Percentiles rank a stretch among this genome's conserved stretches.
These are phyloP conservation scores for Coelopa pilipes DNA, from an alignment of 2,888 invertebrate species.

Conservation along the genomic window DNA sequence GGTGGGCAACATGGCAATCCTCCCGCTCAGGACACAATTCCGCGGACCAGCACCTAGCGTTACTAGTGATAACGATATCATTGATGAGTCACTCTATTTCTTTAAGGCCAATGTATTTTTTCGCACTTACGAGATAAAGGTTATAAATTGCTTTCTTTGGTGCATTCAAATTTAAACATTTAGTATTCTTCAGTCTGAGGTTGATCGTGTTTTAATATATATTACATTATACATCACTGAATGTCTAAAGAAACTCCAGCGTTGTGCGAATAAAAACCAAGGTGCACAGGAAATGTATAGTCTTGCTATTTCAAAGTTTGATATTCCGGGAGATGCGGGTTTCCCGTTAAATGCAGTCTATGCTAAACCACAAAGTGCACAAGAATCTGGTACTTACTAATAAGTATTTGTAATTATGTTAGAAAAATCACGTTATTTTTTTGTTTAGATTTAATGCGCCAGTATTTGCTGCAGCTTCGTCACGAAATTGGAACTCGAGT, in stretches of 20 bases:
- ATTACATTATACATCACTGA: conserved; percentile 97
- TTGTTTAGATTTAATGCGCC: conserved; percentile 83
- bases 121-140: conserved; percentile 98
- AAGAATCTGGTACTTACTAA: conserved; percentile 78
- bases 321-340: conserved; percentile 94
- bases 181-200: conserved; percentile 79
- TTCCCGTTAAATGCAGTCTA: conserved; percentile 97
- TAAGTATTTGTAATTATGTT: conserved; percentile 12
- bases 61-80: conserved; percentile 85
- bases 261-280: conserved; percentile 88
- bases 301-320: conserved; percentile 92
- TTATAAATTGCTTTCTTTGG: conserved; percentile 59
- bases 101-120: conserved; percentile 99
- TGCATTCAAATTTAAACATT: background rate
- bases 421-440: conserved; percentile 48
- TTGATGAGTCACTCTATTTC: conserved; percentile 96
- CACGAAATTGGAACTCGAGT: conserved; percentile 95
- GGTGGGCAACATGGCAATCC: conserved; percentile 91
- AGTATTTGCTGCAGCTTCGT: conserved; percentile 92
- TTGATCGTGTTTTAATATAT: conserved; percentile 96
- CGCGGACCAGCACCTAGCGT: conserved; percentile 90
- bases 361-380: conserved; percentile 80
- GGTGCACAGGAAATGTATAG: conserved; percentile 97
- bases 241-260: conserved; percentile 93
- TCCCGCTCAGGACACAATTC: conserved; percentile 89